These are phyloP conservation scores for Gambusia yucatana DNA, from an alignment of 2,797 vertebrate genomes.

Conservation along the genomic window DNA sequence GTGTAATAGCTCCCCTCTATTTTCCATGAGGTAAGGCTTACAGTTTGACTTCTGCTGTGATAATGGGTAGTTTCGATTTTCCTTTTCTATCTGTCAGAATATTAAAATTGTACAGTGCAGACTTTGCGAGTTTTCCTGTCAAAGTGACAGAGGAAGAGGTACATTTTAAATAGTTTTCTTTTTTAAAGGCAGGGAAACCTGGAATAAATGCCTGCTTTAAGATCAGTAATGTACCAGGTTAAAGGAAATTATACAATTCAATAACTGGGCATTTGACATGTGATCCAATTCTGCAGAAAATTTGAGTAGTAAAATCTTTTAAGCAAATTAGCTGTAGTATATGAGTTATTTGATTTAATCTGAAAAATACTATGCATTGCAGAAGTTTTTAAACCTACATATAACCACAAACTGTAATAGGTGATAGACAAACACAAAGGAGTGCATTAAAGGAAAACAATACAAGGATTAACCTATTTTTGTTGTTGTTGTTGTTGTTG, in stretches of 20 bases:
- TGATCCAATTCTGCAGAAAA: neutral
- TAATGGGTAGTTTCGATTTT: neutral
- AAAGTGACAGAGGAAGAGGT: neutral
- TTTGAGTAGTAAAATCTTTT: neutral
- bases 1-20: slow-evolving; percentile 36
- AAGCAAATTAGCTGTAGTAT: neutral
- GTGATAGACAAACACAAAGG: neutral
- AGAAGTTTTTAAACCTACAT: neutral
- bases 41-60: slow-evolving; percentile 15
- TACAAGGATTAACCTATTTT: neutral
- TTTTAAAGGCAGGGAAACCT: neutral
- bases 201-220: neutral
- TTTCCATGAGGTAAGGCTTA: slow-evolving; percentile 47
- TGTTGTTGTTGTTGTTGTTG: neutral
- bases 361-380: neutral
- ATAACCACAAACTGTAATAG: neutral
- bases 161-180: neutral
- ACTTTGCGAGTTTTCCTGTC: slow-evolving; percentile 15
- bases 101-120: neutral
- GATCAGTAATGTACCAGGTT: neutral
- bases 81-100: slow-evolving; percentile 2
- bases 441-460: neutral
- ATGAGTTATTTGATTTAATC: neutral
- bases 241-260: neutral
- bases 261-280: neutral